phyloP scores from a whole-genome alignment of 2,888 invertebrate genomes.

The Cheilosia variabilis region DNA sequence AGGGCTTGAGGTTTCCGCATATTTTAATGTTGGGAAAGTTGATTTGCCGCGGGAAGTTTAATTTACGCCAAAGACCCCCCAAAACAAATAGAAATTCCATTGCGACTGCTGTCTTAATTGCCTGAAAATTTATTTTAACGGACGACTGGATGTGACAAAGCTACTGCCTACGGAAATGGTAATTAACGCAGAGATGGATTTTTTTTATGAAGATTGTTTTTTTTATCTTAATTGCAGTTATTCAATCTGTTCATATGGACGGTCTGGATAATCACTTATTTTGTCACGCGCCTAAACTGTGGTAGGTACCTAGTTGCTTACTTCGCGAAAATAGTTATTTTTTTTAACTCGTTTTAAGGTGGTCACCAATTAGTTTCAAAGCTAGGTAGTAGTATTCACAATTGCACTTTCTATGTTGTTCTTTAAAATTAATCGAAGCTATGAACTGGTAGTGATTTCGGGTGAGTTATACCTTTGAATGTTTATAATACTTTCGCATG shows the following conservation, averaged over 20 bases:
- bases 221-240: slow-evolving; percentile 50
- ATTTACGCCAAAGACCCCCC: not conserved
- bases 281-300: not conserved
- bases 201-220: slow-evolving; percentile 21
- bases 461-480: too few species aligned
- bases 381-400: too few species aligned
- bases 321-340: too few species aligned
- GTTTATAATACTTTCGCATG: too few species aligned
- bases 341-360: too few species aligned
- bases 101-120: slow-evolving; percentile 27
- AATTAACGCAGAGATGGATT: slow-evolving; percentile 40
- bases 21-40: slow-evolving; percentile 30
- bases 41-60: not conserved
- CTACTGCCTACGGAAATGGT: slow-evolving; percentile 38
- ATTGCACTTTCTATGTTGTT: too few species aligned
- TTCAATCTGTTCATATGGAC: slow-evolving; percentile 26
- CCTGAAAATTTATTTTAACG: slow-evolving; percentile 18
- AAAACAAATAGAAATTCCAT: slow-evolving; percentile 36
- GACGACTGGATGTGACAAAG: slow-evolving; percentile 3
- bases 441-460: too few species aligned
- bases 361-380: too few species aligned
- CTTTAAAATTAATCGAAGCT: too few species aligned
- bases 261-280: not conserved
- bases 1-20: slow-evolving; percentile 35
- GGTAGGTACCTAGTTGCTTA: too few species aligned